Conservation (phyloP, 2,113 vertebrate genomes). For the Turdus rufiventris region DNA sequence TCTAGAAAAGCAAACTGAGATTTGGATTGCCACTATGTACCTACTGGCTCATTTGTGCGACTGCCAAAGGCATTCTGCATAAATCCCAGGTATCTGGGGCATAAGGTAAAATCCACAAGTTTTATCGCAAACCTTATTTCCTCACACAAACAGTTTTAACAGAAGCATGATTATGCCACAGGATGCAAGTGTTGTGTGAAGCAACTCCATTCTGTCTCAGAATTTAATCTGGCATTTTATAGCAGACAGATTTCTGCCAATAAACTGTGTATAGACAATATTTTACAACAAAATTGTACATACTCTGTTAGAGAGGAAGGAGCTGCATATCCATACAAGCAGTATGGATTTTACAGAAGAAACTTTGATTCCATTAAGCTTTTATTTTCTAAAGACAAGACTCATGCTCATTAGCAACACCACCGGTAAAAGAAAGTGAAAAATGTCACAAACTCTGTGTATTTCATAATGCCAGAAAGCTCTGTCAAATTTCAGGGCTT, state of each 20-base stretch:
- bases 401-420: neutral
- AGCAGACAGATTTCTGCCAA: neutral
- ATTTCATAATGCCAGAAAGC: neutral
- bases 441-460: neutral
- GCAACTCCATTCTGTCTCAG: neutral
- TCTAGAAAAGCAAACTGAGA: conserved; percentile 40
- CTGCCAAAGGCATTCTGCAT: conserved; percentile 9
- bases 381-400: neutral
- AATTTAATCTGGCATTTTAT: neutral
- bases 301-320: neutral
- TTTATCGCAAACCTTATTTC: conserved; percentile 11
- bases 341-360: neutral
- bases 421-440: neutral
- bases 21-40: neutral
- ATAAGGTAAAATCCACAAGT: neutral
- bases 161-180: conserved; percentile 12
- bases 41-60: neutral
- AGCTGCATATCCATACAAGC: neutral
- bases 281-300: neutral
- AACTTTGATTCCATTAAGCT: neutral
- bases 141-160: neutral
- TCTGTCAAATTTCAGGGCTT: neutral
- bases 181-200: conserved; percentile 2
- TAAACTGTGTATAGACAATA: neutral
- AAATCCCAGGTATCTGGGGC: neutral